phyloP scores from a whole-genome alignment of 2,888 invertebrate genomes.

The Biston betularia region DNA sequence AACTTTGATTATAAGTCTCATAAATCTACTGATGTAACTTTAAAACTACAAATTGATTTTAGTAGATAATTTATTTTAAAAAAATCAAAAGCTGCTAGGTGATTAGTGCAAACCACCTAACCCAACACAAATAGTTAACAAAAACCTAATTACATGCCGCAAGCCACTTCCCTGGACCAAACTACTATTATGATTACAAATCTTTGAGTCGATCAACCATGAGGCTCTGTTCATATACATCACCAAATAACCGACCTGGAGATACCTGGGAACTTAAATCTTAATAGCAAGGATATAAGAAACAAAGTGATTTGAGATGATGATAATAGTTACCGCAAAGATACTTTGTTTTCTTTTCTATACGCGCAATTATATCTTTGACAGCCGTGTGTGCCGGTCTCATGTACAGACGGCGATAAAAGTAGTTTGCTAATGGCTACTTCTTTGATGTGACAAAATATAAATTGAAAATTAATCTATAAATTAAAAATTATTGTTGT shows the following conservation, averaged over 20 bases:
- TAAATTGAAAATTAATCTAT: background rate
- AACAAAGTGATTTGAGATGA: conserved; percentile 45
- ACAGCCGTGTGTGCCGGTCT: conserved; percentile 66
- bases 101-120: conserved; percentile 29
- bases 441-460: background rate
- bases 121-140: conserved; percentile 53
- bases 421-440: conserved; percentile 47
- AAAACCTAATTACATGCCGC: conserved; percentile 70
- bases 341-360: conserved; percentile 70
- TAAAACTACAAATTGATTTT: background rate
- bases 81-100: conserved; percentile 8
- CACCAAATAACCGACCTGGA: conserved; percentile 56
- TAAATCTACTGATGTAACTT: background rate
- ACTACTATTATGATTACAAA: conserved; percentile 74
- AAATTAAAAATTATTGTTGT: background rate
- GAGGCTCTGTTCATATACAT: conserved; percentile 70
- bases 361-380: conserved; percentile 83
- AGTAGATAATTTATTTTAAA: conserved; percentile 5
- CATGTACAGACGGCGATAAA: conserved; percentile 69
- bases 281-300: conserved; percentile 48
- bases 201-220: conserved; percentile 78
- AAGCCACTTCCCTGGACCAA: conserved; percentile 70
- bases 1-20: background rate
- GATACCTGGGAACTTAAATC: conserved; percentile 38
- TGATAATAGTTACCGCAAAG: conserved; percentile 53